Evolutionary conservation across 2,888 invertebrate genomes (phyloP), one percentile per base, ranked within the genome.

Genomic region (Cybosia mesomella): DNA sequence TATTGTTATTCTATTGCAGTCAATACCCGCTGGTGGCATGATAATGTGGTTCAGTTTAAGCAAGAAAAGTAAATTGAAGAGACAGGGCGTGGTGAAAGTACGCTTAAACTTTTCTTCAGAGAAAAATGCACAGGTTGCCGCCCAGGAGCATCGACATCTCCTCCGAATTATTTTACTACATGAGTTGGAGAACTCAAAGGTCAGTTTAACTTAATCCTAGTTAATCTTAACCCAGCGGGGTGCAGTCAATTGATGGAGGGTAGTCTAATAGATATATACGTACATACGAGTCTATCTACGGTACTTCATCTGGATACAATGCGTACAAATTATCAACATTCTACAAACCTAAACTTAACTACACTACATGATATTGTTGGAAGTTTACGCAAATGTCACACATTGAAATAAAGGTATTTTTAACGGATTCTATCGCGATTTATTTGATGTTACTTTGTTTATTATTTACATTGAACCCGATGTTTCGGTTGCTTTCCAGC

Each of bases 31-130:
- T 0, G 96, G 97, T n/a, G 99, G 99, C 0, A 96, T 98, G 92
- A 97, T 97, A 54, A 97, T 97, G 94, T 99, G 99, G 99, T 98
- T 98, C 89, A 96, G 97, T 82, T 94, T 99, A 65, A 98, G 98
- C 85, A 98, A 98, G 87, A 97, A 97, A 84, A 97, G 97, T 85
- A 97, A 97, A 87, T 95, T 97, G 7, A 97, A 97, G 76, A 96
- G 98, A 43, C 98, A 98, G 76, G 99, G 99, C 4, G 97, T 98
- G 54, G 96, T 99, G 15, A 97, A 98, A 87, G 96, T 99, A 32
- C 96, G 97, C 69, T 93, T 99, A 71, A 96, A 97, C 70, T 97
- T 99, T 86, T 98, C 98, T 73, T 97, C 98, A 0, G 97, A 98
- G 88, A 98, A 98, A 91, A 98, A 98, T 87, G 96, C 96, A 55